Evolutionary conservation across 2,797 vertebrate genomes (phyloP), one percentile per base, ranked within the genome.

Genomic region (Acanthopagrus latus): DNA sequence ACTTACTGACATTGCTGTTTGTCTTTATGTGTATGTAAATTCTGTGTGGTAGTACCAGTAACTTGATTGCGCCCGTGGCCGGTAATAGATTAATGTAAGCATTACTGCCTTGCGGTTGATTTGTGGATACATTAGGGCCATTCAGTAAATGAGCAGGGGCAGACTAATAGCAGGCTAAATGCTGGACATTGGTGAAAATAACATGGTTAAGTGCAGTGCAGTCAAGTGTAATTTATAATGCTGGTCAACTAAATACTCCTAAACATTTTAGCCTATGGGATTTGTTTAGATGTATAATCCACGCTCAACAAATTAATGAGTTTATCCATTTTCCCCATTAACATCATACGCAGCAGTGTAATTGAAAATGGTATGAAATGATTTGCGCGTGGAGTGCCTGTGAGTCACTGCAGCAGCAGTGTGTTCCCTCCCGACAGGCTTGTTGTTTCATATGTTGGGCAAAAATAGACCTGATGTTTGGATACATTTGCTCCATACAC

Each of bases 81-180:
- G 27, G 80, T 83, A 91, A 89, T 85, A 85, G 85, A 91, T 88
- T 78, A 88, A 80, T 83, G 80, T 72, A 78, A 64, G 76, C 87
- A 88, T 91, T 89, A 86, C 62, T 81, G 84, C 84, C 3, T 3
- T 74, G 55, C 63, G 16, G 79, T 74, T 91, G 91, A 93, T 91
- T 92, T 92, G 91, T 91, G 83, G 83, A 88, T 88, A 78, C 92
- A 92, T 93, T 93, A 91, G 46, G 68, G 80, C 63, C 81, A 76
- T 89, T 85, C 63, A 78, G 55, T 77, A 69, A 90, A 90, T 43
- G 58, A 89, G 57, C 71, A 33, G 76, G 33, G 33, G 71, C 44
- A 76, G 86, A 87, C 81, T 86, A 92, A 90, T 90, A 86, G 82
- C 78, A 78, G 78, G 75, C 51, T 92, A 84, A 86, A 84, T 87